Percentiles rank a stretch among this genome's conserved stretches.
Conservation (phyloP, 2,888 invertebrate genomes). For the Galerucella pusilla region DNA sequence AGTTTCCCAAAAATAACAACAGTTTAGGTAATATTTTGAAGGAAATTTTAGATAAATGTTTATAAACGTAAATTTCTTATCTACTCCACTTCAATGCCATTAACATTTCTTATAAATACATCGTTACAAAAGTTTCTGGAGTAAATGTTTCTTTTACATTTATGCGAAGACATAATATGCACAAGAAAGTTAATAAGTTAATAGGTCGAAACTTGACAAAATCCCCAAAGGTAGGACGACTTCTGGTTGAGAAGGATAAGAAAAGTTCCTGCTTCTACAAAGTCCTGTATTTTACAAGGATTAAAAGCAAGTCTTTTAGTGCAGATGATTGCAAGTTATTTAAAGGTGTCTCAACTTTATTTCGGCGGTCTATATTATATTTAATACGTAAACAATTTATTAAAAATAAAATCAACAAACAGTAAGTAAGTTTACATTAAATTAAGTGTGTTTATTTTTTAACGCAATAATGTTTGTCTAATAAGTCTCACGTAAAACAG, state of each 20-base stretch:
- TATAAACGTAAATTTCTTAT: too few relatives aligned
- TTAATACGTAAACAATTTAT: neutral
- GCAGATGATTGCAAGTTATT: too few relatives aligned
- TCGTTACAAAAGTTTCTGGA: neutral
- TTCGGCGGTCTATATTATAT: neutral
- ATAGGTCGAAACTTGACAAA: neutral
- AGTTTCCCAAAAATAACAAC: too few relatives aligned
- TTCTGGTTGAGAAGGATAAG: too few relatives aligned
- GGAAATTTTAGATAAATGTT: too few relatives aligned
- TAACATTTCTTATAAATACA: neutral
- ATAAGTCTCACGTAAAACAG: slow-evolving; percentile 7
- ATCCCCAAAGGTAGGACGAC: too few relatives aligned
- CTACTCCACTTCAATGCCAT: neutral
- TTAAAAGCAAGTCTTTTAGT: too few relatives aligned
- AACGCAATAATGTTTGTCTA: slow-evolving; percentile 10
- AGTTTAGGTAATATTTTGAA: too few relatives aligned
- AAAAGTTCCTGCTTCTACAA: too few relatives aligned
- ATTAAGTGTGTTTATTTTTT: slow-evolving; percentile 18
- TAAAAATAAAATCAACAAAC: slow-evolving; percentile 7
- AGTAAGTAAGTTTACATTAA: slow-evolving; percentile 10
- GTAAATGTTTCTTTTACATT: neutral
- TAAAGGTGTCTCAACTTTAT: neutral
- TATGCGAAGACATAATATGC: neutral
- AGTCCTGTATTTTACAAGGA: too few relatives aligned
- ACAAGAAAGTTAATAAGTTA: neutral